Conservation (phyloP, 2,888 invertebrate genomes). For the Eubasilissa splendida region DNA sequence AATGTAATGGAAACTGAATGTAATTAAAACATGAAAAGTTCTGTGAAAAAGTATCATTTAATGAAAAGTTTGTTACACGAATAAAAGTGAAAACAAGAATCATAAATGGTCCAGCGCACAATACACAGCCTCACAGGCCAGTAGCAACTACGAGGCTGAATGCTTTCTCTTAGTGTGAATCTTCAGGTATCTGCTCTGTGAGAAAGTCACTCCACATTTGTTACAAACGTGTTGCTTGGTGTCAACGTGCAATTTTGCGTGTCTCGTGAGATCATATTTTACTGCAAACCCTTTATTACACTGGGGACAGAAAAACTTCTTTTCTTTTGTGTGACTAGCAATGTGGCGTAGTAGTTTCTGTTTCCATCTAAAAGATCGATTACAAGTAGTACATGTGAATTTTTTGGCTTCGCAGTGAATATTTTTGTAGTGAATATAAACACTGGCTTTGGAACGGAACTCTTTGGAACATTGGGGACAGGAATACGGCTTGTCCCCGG, state of each 20-base stretch:
- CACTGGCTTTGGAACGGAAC: slow-evolving; percentile 68
- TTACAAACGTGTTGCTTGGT: slow-evolving; percentile 67
- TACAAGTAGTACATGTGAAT: slow-evolving; percentile 63
- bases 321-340: slow-evolving; percentile 66
- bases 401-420: slow-evolving; percentile 66
- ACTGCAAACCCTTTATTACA: slow-evolving; percentile 71
- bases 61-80: slow-evolving; percentile 24
- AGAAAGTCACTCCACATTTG: slow-evolving; percentile 68
- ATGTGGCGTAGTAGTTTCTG: slow-evolving; percentile 68
- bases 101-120: not conserved
- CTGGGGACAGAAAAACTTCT: slow-evolving; percentile 65
- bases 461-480: slow-evolving; percentile 70
- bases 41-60: slow-evolving; percentile 22
- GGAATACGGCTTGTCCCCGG: slow-evolving; percentile 65
- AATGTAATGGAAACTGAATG: no score
- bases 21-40: not conserved
- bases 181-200: slow-evolving; percentile 71
- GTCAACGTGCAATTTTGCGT: slow-evolving; percentile 68
- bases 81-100: not conserved
- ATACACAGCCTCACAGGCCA: not conserved
- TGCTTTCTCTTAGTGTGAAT: slow-evolving; percentile 68
- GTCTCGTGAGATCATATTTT: slow-evolving; percentile 69
- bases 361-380: slow-evolving; percentile 68
- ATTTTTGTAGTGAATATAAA: slow-evolving; percentile 69
- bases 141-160: slow-evolving; percentile 45